A percentile compares a stretch with the other conserved stretches of the same genome.
These are phyloP conservation scores for Cantharis rustica DNA, from an alignment of 2,888 invertebrate species.

Conservation along the genomic window DNA sequence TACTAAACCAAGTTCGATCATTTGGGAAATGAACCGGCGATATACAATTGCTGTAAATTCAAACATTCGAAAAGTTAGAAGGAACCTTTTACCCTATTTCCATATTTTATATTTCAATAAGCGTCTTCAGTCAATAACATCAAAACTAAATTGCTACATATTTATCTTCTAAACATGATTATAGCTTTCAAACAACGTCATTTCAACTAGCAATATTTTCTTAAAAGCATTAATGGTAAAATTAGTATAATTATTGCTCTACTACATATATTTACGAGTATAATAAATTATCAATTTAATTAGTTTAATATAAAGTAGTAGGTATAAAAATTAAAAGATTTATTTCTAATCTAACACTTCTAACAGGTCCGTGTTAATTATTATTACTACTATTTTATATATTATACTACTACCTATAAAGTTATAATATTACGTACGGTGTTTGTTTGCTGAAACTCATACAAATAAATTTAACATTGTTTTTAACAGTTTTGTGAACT, in stretches of 20 bases:
- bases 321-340: too few relatives aligned
- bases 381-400: too few relatives aligned
- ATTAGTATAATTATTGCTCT: neutral
- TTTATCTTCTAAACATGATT: conserved; percentile 31
- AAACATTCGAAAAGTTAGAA: conserved; percentile 32
- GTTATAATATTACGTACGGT: too few relatives aligned
- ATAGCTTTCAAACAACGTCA: conserved; percentile 4
- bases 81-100: conserved; percentile 39
- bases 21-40: conserved; percentile 33
- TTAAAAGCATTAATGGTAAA: neutral
- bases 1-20: conserved; percentile 18
- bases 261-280: neutral
- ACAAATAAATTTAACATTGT: too few relatives aligned
- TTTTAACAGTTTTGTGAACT: too few relatives aligned
- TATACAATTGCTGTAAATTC: conserved; percentile 32
- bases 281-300: neutral
- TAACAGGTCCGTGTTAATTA: too few relatives aligned
- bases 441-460: too few relatives aligned
- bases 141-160: conserved; percentile 30
- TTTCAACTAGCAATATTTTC: neutral
- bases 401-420: too few relatives aligned
- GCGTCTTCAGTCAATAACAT: conserved; percentile 28
- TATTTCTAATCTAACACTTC: too few relatives aligned
- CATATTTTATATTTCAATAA: conserved; percentile 37
- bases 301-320: too few relatives aligned